These are phyloP conservation scores for Setophaga petechia DNA, from an alignment of 2,113 vertebrate genomes.

Conservation along the genomic window DNA sequence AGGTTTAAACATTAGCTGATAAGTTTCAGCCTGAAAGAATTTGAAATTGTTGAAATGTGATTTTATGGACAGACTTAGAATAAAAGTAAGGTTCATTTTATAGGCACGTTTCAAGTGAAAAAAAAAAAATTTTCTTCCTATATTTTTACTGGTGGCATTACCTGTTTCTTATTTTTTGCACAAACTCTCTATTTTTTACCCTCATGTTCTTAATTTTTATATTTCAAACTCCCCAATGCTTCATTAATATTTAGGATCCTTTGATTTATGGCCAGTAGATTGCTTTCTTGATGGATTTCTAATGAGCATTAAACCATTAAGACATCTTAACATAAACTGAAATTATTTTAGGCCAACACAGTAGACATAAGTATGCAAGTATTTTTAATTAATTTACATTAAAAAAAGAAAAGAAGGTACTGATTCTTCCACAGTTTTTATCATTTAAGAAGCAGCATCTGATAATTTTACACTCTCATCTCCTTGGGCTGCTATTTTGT, in stretches of 20 bases:
- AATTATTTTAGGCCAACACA: not conserved
- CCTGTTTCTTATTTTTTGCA: not conserved
- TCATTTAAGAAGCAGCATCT: not conserved
- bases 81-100: not conserved
- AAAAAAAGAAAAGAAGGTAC: not conserved
- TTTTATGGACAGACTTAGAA: not conserved
- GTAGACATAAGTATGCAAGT: not conserved
- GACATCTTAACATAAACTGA: not conserved
- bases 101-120: not conserved
- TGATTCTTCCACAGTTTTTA: not conserved
- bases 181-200: slow-evolving; percentile 1
- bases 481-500: not conserved
- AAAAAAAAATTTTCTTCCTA: not conserved
- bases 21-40: not conserved
- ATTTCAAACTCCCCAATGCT: not conserved
- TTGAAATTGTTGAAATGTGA: not conserved
- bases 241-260: not conserved
- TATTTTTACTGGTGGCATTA: not conserved
- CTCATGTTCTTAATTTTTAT: not conserved
- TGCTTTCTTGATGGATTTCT: not conserved
- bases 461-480: not conserved
- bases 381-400: not conserved
- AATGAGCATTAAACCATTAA: not conserved
- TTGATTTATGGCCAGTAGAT: not conserved
- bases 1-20: not conserved